Evolutionary conservation across 2,113 vertebrate species (phyloP).

Genomic region (Xenus cinereus): DNA sequence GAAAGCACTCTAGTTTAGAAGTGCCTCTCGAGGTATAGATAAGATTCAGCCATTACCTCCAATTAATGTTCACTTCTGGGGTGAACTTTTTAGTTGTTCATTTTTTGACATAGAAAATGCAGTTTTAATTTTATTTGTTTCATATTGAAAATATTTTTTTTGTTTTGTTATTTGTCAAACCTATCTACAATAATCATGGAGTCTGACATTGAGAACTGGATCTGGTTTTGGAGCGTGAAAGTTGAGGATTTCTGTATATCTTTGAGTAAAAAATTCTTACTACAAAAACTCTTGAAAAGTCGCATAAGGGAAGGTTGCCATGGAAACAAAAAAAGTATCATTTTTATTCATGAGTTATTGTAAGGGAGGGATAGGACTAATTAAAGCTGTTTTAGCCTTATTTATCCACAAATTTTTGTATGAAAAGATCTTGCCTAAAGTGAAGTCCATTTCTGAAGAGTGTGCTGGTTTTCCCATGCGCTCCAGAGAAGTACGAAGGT

Average conservation of each 20-base stretch:
- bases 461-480: not conserved
- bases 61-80: not conserved
- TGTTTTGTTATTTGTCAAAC: not conserved
- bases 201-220: not conserved
- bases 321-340: constrained; percentile 10
- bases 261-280: not conserved
- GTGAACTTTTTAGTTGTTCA: not conserved
- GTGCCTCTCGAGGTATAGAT: not conserved
- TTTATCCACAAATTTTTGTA: constrained; percentile 46
- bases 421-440: constrained; percentile 32
- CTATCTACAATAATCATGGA: not conserved
- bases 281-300: not conserved
- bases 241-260: not conserved
- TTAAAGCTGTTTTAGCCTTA: constrained; percentile 26
- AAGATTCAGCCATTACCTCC: not conserved
- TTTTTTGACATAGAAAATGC: not conserved
- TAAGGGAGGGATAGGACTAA: constrained; percentile 33
- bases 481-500: not conserved
- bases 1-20: not conserved
- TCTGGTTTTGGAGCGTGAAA: not conserved
- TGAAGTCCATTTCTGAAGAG: constrained; percentile 53
- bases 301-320: constrained; percentile 3
- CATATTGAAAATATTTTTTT: not conserved
- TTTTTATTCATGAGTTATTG: constrained; percentile 61
- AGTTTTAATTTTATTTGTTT: not conserved